phyloP scores from a whole-genome alignment of 2,888 invertebrate species.

The Heteromyza rotundicornis region DNA sequence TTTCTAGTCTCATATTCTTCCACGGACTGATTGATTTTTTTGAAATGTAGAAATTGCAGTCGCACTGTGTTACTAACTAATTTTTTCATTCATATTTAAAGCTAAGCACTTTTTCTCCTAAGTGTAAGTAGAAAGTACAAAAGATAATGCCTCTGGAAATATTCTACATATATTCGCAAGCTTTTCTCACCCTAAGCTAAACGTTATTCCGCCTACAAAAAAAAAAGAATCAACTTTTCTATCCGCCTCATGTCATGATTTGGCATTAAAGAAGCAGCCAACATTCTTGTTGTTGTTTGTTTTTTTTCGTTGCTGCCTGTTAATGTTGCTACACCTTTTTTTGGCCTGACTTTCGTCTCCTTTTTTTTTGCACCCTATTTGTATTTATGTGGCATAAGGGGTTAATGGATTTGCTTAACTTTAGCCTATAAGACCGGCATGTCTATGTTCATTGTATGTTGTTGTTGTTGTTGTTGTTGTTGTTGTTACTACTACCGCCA shows the following conservation, averaged over 20 bases:
- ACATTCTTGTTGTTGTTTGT: background rate
- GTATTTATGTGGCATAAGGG: constrained; percentile 53
- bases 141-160: no score
- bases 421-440: background rate
- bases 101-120: no score
- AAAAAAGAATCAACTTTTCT: no score
- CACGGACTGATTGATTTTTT: no score
- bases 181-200: background rate
- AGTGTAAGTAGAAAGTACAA: no score
- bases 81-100: no score
- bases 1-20: no score
- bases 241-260: background rate
- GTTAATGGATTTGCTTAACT: constrained; percentile 46
- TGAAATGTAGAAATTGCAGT: no score
- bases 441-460: background rate
- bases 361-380: constrained; percentile 43
- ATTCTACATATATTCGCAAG: no score
- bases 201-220: constrained; percentile 1
- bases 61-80: no score
- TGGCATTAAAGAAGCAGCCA: background rate
- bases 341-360: constrained; percentile 40
- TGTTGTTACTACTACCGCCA: constrained; percentile 21
- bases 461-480: background rate
- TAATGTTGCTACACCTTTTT: constrained; percentile 14
- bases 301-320: background rate